Conservation (phyloP, 2,113 vertebrate genomes). For the Gobiocypris rarus region DNA sequence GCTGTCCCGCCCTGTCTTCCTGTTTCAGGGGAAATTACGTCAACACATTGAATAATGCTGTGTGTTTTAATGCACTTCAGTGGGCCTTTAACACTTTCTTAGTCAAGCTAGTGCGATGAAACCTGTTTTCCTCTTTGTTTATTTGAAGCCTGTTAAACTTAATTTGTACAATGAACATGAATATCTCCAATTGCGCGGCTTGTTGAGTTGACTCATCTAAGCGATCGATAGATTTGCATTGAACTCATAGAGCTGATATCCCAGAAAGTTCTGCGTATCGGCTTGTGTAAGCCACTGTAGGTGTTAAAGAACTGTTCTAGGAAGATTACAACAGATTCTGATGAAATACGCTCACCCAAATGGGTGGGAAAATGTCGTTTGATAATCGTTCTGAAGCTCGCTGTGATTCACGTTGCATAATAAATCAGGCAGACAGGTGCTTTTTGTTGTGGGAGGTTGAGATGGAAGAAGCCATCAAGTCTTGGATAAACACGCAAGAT, state of each 20-base stretch:
- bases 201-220: too few species aligned
- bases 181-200: too few species aligned
- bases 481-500: slow-evolving; percentile 44
- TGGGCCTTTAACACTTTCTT: too few species aligned
- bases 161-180: too few species aligned
- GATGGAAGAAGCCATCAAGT: slow-evolving; percentile 21
- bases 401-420: background rate
- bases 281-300: background rate
- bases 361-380: slow-evolving; percentile 3
- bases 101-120: too few species aligned
- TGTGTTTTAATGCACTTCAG: too few species aligned
- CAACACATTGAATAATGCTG: too few species aligned
- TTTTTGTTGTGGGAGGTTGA: slow-evolving; percentile 32
- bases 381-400: background rate
- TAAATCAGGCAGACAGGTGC: slow-evolving; percentile 17
- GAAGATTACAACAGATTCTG: background rate
- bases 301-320: slow-evolving; percentile 4
- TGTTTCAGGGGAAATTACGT: too few species aligned
- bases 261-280: background rate
- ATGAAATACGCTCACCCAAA: slow-evolving; percentile 16
- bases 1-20: too few species aligned
- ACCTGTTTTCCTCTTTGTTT: too few species aligned
- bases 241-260: background rate
- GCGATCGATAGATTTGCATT: too few species aligned
- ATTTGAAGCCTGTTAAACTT: too few species aligned